Base-by-base conservation (phyloP, 2,797 vertebrate species). In the Chelonia mydas region DNA sequence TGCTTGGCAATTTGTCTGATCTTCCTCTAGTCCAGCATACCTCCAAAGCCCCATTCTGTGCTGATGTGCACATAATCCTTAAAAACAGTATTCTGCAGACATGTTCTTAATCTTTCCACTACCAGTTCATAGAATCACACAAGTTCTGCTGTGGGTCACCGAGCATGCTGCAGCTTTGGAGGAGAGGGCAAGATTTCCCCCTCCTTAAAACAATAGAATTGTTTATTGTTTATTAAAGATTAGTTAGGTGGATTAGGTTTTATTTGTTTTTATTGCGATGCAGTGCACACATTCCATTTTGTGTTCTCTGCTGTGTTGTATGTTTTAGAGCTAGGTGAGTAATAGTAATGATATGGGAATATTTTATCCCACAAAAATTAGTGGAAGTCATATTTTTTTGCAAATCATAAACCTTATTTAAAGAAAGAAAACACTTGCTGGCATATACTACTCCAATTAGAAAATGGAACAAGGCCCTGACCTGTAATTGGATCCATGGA, bases 381-480 rank as follows among this genome's bases (percentile, higher is more conserved):
- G 84, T 81, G 54, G 65, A 87, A 89, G 3, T 50, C 10, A 1
- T 25, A 91, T 68, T 82, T 96, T 65, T n/a, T 49, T 84, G 33
- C n/a, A 41, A 72, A 72, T 23, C 68, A 72, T 72, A 41, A 41
- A 41, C n/a, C 5, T 72, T 72, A 61, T 89, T 93, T 84, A 93
- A 96, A 94, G 93, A 94, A 90, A 31, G 72, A 88, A 94, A 96
- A 81, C 83, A 95, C 93, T 97, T 96, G 96, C 95, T 95, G 33
- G 23, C 86, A 91, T 76, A 76, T 86, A 85, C 76, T 92, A 90
- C 23, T 97, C 78, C 93, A 83, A 47, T 76, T 94, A 87, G 49
- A 94, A 91, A 83, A 41, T 15, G 91, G 81, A 95, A 84, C 8
- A 72, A 41, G 37, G 37, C 17, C 68, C 37, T 41, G n/a, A 72